Percentiles rank a stretch among this genome's conserved stretches.
Evolutionary conservation across 1,140 invertebrate genomes (phyloP).

Genomic region (Ladona fulva): DNA sequence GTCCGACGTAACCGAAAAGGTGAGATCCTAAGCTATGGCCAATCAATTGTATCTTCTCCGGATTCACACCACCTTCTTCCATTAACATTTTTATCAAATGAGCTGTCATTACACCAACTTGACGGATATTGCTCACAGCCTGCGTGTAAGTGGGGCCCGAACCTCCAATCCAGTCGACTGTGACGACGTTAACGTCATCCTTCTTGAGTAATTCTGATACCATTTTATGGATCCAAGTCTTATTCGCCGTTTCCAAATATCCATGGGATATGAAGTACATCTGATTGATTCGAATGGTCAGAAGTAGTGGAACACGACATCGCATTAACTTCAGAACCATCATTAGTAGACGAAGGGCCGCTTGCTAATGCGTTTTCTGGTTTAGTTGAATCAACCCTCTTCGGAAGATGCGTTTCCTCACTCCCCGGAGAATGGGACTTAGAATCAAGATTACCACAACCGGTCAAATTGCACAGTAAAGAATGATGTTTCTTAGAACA

Average conservation of each 20-base stretch:
- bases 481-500: no score
- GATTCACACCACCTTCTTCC: slow-evolving; percentile 39
- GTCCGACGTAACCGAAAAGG: slow-evolving; percentile 72
- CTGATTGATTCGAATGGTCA: no score
- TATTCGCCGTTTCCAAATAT: slow-evolving; percentile 71
- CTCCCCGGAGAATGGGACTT: no score
- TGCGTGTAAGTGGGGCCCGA: slow-evolving; percentile 81
- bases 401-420: no score
- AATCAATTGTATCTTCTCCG: slow-evolving; percentile 59
- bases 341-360: no score
- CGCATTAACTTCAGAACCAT: no score
- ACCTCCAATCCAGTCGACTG: slow-evolving; percentile 77
- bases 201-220: slow-evolving; percentile 53
- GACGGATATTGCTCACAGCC: slow-evolving; percentile 79
- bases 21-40: slow-evolving; percentile 87
- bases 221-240: slow-evolving; percentile 55
- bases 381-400: no score
- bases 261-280: slow-evolving; percentile 75
- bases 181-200: slow-evolving; percentile 61
- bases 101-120: slow-evolving; percentile 73
- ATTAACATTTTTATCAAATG: slow-evolving; percentile 49
- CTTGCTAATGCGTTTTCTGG: no score
- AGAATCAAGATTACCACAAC: no score
- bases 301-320: no score
- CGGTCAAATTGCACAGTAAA: no score